phyloP scores from a whole-genome alignment of 2,888 invertebrate genomes.

The Ormyrus pomaceus region DNA sequence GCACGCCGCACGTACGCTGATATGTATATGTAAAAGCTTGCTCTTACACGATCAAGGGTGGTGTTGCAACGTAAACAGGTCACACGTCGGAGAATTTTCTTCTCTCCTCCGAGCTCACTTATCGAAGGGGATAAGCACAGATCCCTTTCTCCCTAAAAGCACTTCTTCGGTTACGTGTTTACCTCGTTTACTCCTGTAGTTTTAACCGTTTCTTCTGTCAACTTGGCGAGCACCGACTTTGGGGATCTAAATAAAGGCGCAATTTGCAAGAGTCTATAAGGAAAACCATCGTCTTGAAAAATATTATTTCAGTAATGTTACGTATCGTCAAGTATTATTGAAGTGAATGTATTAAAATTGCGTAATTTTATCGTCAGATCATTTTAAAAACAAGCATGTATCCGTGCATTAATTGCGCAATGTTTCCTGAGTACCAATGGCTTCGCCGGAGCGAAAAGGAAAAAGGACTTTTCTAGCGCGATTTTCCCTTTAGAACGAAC shows the following conservation, averaged over 20 bases:
- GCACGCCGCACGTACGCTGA: too few species aligned
- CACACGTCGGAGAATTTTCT: constrained; percentile 22
- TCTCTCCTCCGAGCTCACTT: constrained; percentile 47
- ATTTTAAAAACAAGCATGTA: background rate
- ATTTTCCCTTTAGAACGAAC: constrained; percentile 38
- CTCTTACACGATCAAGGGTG: too few species aligned
- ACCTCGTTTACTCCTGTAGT: constrained; percentile 9
- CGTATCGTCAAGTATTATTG: too few species aligned
- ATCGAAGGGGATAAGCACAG: constrained; percentile 21
- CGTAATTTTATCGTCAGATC: too few species aligned
- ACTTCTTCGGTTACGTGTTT: constrained; percentile 34
- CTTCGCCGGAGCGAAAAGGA: constrained; percentile 20
- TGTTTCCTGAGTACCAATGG: background rate
- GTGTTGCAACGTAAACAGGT: too few species aligned
- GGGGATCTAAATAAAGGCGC: background rate
- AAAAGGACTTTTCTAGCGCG: background rate
- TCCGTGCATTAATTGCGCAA: constrained; percentile 19
- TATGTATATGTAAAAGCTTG: too few species aligned
- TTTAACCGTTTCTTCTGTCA: background rate
- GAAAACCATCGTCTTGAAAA: background rate
- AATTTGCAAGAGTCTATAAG: constrained; percentile 6
- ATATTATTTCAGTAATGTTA: too few species aligned
- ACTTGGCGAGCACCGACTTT: constrained; percentile 34
- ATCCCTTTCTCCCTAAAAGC: background rate
- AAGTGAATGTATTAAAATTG: too few species aligned